Evolutionary conservation across 2,888 invertebrate species (phyloP).

Genomic region (Chymomyza procnemis): DNA sequence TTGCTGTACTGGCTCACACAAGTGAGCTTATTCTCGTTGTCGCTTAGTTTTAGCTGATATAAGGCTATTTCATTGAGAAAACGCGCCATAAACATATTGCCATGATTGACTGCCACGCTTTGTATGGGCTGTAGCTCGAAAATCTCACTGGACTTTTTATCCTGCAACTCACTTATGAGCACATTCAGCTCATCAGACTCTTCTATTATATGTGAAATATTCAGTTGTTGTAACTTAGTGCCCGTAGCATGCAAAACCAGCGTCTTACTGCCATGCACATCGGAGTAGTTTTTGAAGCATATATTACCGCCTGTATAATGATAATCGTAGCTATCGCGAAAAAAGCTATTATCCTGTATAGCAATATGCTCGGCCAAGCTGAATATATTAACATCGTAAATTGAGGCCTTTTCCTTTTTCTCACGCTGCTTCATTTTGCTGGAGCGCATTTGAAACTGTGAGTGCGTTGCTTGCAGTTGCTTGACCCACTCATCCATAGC

Average conservation of each 20-base stretch:
- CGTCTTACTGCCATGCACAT: background rate
- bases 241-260: slow-evolving; percentile 66
- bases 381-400: slow-evolving; percentile 33
- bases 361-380: slow-evolving; percentile 53
- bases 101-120: slow-evolving; percentile 31
- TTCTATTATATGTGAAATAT: slow-evolving; percentile 36
- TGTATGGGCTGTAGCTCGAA: slow-evolving; percentile 64
- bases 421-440: slow-evolving; percentile 34
- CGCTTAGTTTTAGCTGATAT: slow-evolving; percentile 41
- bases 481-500: slow-evolving; percentile 35
- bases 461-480: background rate
- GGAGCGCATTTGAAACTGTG: background rate
- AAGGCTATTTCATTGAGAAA: slow-evolving; percentile 59
- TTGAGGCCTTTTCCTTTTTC: slow-evolving; percentile 15
- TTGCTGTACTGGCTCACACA: slow-evolving; percentile 34
- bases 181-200: slow-evolving; percentile 44
- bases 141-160: slow-evolving; percentile 55
- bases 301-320: slow-evolving; percentile 77
- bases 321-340: slow-evolving; percentile 74
- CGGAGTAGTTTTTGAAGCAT: slow-evolving; percentile 29
- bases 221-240: slow-evolving; percentile 36
- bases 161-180: slow-evolving; percentile 14
- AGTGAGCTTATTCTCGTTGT: slow-evolving; percentile 33
- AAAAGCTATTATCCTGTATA: slow-evolving; percentile 56
- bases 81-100: slow-evolving; percentile 55